phyloP scores from a whole-genome alignment of 2,888 invertebrate species.

The Eustalomyia histrio region DNA sequence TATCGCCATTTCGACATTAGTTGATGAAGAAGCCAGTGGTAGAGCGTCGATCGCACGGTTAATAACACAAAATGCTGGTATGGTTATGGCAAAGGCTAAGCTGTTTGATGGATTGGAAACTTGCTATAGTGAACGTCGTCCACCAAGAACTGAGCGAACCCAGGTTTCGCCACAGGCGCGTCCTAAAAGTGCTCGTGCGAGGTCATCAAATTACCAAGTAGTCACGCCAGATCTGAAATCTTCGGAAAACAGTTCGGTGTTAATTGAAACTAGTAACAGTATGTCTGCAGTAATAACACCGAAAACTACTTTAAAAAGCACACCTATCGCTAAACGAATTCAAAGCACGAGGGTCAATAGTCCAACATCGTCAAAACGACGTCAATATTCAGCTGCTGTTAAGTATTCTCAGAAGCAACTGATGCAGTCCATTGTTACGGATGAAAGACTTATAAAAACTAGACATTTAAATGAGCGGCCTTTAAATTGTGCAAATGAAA shows the following conservation, averaged over 20 bases:
- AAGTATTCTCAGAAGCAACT: background rate
- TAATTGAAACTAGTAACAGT: background rate
- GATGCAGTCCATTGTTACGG: background rate
- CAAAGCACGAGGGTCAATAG: conserved; percentile 1
- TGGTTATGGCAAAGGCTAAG: conserved; percentile 89
- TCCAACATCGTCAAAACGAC: background rate
- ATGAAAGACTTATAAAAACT: conserved; percentile 4
- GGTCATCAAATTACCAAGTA: background rate
- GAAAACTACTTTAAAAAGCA: background rate
- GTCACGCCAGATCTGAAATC: background rate
- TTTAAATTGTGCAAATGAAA: background rate
- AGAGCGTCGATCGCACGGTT: conserved; percentile 87
- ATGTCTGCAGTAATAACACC: background rate
- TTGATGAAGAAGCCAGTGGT: conserved; percentile 79
- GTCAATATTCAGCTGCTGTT: background rate
- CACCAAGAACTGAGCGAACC: background rate
- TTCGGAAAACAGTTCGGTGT: background rate
- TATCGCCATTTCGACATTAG: conserved; percentile 52
- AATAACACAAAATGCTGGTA: conserved; percentile 87
- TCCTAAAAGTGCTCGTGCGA: background rate
- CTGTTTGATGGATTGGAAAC: conserved; percentile 83
- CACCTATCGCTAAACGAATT: conserved; percentile 3
- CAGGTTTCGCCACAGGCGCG: background rate
- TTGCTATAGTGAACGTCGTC: background rate
- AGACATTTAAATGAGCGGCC: background rate